These are phyloP conservation scores for Cydia fagiglandana DNA, from an alignment of 1,140 invertebrate genomes.

Conservation along the genomic window DNA sequence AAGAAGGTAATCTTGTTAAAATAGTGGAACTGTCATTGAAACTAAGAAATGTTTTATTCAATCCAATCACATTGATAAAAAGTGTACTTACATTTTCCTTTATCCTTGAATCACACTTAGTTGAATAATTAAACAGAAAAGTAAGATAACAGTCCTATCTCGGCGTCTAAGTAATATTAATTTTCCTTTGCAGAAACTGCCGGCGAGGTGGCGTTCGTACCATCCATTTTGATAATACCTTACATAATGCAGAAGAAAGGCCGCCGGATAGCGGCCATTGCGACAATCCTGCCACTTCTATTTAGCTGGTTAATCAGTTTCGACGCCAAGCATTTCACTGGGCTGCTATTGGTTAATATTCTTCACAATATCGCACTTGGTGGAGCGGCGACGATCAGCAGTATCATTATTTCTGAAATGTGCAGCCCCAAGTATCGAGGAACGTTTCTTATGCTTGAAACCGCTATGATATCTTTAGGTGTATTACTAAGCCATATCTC, in stretches of 20 bases:
- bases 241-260: constrained; percentile 39
- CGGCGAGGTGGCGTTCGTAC: constrained; percentile 39
- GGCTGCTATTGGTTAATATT: constrained; percentile 33
- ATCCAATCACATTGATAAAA: constrained; percentile 5
- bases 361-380: constrained; percentile 36
- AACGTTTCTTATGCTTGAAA: constrained; percentile 38
- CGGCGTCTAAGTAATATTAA: constrained; percentile 34
- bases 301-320: constrained; percentile 38
- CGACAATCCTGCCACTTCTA: constrained; percentile 34
- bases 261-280: constrained; percentile 31
- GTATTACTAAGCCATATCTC: constrained; percentile 37
- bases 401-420: constrained; percentile 38
- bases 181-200: constrained; percentile 37
- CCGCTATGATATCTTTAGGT: constrained; percentile 38
- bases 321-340: constrained; percentile 12
- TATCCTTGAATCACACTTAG: constrained; percentile 2
- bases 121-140: constrained; percentile 35
- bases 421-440: constrained; percentile 35
- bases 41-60: constrained; percentile 27
- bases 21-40: not conserved
- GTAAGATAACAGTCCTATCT: constrained; percentile 30
- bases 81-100: not conserved
- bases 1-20: too few relatives aligned
- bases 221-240: constrained; percentile 40
- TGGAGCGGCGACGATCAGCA: constrained; percentile 37